These are phyloP conservation scores for Morpho achilles DNA, from an alignment of 2,888 invertebrate genomes.

Conservation along the genomic window DNA sequence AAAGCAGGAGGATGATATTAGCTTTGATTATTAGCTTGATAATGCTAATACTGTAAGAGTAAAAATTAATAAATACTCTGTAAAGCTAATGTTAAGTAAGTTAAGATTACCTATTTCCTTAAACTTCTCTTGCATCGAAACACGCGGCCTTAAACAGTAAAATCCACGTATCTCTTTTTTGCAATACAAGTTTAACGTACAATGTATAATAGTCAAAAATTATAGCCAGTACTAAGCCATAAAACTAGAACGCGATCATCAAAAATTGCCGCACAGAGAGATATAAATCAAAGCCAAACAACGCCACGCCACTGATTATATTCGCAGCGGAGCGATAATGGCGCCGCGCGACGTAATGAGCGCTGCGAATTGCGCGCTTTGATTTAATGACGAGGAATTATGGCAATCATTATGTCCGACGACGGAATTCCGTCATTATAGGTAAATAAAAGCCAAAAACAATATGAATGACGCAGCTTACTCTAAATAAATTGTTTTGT, in stretches of 20 bases:
- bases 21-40: no score
- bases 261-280: constrained; percentile 57
- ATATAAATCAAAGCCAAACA: constrained; percentile 62
- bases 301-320: constrained; percentile 55
- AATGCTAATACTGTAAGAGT: no score
- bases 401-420: constrained; percentile 60
- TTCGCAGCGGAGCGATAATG: constrained; percentile 50
- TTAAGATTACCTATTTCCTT: no score
- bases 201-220: constrained; percentile 24
- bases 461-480: background rate
- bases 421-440: constrained; percentile 11
- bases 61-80: no score
- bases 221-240: constrained; percentile 41
- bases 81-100: no score
- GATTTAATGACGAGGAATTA: constrained; percentile 72
- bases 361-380: constrained; percentile 55
- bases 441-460: background rate
- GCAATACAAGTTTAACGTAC: no score
- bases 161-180: no score
- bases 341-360: constrained; percentile 51
- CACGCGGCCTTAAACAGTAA: no score
- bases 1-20: no score
- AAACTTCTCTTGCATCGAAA: no score
- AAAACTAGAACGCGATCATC: constrained; percentile 61
- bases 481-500: background rate